Evolutionary conservation across 1,140 invertebrate species (phyloP), one percentile per base, ranked within the genome.

Genomic region (Temnothorax longispinosus): DNA sequence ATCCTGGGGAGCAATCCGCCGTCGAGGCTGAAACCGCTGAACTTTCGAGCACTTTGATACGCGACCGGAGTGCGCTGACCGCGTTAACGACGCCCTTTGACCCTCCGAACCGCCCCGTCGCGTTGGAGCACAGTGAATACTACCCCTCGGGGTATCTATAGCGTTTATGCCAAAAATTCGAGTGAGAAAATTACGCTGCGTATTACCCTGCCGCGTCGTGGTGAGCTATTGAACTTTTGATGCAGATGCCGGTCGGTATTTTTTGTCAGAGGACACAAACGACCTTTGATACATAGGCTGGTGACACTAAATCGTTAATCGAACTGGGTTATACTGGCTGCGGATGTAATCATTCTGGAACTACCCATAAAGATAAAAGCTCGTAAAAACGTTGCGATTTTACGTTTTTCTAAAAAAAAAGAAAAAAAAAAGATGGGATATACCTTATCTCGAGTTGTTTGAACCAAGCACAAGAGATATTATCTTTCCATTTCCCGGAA

Each of bases 21-120:
- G 54, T 4, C 41, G 80, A 60, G 44, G 32, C 32, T 60, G 41
- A 84, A 75, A 50, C 69, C 80, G 80, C 80, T 84, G 80, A 84
- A 84, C 80, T 84, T 84, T 84, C 69, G 69, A 84, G 80, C 41
- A 84, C 80, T 84, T 84, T 84, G 80, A 84, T 84, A 84, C 80
- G 80, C 80, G 69, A 84, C 56, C 69, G 69, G 69, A 44, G 56
- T 84, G 72, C 80, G 64, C 41, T 71, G 69, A 75, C 69, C 27
- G 67, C 69, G 80, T 84, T 84, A 75, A 75, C 80, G 80, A 84
- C 41, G 54, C 56, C 41, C 80, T 84, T 84, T 84, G 80, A 84
- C 80, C 69, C 80, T 74, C 75, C 80, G 69, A 60, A 47, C 32
- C 54, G 13, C 21, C 77, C 64, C n/a, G 35, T 54, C 64, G 47